phyloP scores from a whole-genome alignment of 2,888 invertebrate genomes.

The Cosmia pyralina region DNA sequence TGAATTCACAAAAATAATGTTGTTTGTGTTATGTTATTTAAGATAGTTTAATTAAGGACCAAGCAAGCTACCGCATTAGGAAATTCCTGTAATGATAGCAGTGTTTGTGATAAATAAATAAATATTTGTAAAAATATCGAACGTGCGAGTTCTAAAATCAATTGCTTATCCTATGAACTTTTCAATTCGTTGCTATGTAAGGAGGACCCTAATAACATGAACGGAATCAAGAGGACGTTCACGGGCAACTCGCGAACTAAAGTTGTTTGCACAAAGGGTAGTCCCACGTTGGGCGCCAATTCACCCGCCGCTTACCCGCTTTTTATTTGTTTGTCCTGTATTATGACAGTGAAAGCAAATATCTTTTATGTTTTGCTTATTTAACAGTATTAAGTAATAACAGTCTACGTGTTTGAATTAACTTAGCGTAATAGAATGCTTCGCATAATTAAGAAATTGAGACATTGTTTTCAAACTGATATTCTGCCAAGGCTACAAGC shows the following conservation, averaged over 20 bases:
- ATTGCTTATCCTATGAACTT: background rate
- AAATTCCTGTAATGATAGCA: no score
- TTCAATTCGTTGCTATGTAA: background rate
- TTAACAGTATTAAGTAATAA: slow-evolving; percentile 12
- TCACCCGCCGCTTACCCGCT: background rate
- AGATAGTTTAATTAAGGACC: no score
- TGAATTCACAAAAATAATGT: no score
- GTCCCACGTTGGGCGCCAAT: slow-evolving; percentile 58
- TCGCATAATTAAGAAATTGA: slow-evolving; percentile 33
- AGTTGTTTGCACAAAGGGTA: slow-evolving; percentile 22
- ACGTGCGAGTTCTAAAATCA: background rate
- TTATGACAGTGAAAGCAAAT: slow-evolving; percentile 13
- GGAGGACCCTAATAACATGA: slow-evolving; percentile 16
- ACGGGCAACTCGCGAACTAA: slow-evolving; percentile 19
- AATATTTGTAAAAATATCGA: background rate
- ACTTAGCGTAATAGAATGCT: background rate
- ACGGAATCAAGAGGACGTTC: slow-evolving; percentile 16
- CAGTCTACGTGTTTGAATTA: slow-evolving; percentile 25
- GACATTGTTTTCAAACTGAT: slow-evolving; percentile 43
- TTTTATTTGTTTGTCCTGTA: slow-evolving; percentile 37
- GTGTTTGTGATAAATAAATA: no score
- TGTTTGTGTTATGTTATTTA: no score
- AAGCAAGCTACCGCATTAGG: no score
- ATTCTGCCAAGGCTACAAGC: slow-evolving; percentile 16
- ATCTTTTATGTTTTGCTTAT: slow-evolving; percentile 13